These are phyloP conservation scores for Xestia sexstrigata DNA, from an alignment of 2,888 invertebrate genomes.

Conservation along the genomic window DNA sequence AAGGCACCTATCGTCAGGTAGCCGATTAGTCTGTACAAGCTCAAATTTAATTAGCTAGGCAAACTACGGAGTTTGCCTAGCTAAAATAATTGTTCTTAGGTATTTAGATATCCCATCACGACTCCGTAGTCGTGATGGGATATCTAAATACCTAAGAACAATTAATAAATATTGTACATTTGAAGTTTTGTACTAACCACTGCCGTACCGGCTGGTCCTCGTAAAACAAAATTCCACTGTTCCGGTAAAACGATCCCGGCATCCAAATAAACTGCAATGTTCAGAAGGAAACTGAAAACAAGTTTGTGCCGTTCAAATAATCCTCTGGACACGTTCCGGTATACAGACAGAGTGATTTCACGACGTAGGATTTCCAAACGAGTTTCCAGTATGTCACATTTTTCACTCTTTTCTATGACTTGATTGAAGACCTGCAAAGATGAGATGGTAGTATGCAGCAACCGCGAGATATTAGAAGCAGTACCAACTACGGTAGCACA, in stretches of 20 bases:
- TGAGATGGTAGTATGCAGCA: neutral
- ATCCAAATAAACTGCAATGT: constrained; percentile 93
- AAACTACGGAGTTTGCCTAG: no score
- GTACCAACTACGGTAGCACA: neutral
- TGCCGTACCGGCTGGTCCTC: constrained; percentile 92
- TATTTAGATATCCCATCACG: no score
- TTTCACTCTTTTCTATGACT: constrained; percentile 95
- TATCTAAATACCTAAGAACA: neutral
- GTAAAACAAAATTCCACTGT: constrained; percentile 95
- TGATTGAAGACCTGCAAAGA: constrained; percentile 93
- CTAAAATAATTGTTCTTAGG: no score
- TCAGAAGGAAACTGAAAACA: constrained; percentile 96
- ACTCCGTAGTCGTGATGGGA: neutral
- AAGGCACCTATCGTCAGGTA: neutral
- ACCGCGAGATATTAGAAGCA: neutral
- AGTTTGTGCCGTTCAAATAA: constrained; percentile 97
- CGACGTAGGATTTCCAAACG: constrained; percentile 93
- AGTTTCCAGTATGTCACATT: constrained; percentile 91
- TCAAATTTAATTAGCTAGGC: neutral
- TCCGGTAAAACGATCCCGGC: constrained; percentile 90
- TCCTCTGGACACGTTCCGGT: constrained; percentile 96
- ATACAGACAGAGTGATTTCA: constrained; percentile 95
- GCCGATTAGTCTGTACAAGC: neutral
- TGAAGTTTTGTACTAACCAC: constrained; percentile 75
- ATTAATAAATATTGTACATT: neutral